Evolutionary conservation across 2,113 vertebrate genomes (phyloP).

Genomic region (Chamaetylas fuelleborni): DNA sequence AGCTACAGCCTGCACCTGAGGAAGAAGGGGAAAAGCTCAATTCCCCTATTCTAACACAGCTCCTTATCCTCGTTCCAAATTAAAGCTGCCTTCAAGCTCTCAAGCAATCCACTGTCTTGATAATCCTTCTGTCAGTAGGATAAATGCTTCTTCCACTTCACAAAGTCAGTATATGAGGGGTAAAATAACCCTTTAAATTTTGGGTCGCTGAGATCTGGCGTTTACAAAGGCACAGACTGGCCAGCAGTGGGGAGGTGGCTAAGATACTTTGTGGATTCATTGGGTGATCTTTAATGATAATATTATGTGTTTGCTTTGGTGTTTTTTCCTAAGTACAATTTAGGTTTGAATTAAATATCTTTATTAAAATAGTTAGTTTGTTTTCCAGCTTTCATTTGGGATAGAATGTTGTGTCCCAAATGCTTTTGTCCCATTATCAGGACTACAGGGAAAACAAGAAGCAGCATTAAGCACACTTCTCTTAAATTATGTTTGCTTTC

Average conservation of each 20-base stretch:
- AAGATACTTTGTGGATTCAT: background rate
- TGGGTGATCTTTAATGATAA: background rate
- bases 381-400: background rate
- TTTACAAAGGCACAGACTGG: background rate
- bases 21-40: background rate
- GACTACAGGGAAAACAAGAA: background rate
- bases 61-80: background rate
- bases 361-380: background rate
- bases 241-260: background rate
- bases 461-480: background rate
- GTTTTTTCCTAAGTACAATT: background rate
- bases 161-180: background rate
- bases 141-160: background rate
- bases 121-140: background rate
- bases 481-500: background rate
- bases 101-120: background rate
- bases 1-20: fast-evolving
- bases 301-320: background rate
- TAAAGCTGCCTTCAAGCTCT: background rate
- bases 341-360: background rate
- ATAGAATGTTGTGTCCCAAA: background rate
- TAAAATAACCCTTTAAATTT: background rate
- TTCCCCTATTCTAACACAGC: background rate
- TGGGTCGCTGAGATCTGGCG: background rate
- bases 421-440: background rate